These are phyloP conservation scores for zebrafish (Danio rerio) DNA, from an alignment of 2,113 vertebrate species.

Conservation along the genomic window GRCz12tu NC_133185.1:3172001-3172500, in stretches of 20 bases:
- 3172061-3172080: too few relatives aligned
- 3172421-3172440: constrained; percentile 73
- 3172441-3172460: constrained; percentile 90
- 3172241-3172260: constrained; percentile 84
- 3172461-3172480: constrained; percentile 88
- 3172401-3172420: not conserved
- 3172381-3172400: not conserved
- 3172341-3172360: constrained; percentile 89
- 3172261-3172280: constrained; percentile 83
- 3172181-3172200: not conserved
- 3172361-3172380: constrained; percentile 74
- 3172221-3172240: constrained; percentile 86
- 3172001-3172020: too few relatives aligned
- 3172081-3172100: too few relatives aligned
- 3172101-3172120: too few relatives aligned
- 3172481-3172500: constrained; percentile 88
- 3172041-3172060: too few relatives aligned
- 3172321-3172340: constrained; percentile 84
- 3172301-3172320: constrained; percentile 78
- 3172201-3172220: constrained; percentile 69
- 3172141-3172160: too few relatives aligned
- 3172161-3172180: too few relatives aligned
- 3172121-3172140: too few relatives aligned
- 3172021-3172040: too few relatives aligned
- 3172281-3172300: constrained; percentile 71